phyloP scores from a whole-genome alignment of 2,113 vertebrate species.

The Microtus montanus region DNA sequence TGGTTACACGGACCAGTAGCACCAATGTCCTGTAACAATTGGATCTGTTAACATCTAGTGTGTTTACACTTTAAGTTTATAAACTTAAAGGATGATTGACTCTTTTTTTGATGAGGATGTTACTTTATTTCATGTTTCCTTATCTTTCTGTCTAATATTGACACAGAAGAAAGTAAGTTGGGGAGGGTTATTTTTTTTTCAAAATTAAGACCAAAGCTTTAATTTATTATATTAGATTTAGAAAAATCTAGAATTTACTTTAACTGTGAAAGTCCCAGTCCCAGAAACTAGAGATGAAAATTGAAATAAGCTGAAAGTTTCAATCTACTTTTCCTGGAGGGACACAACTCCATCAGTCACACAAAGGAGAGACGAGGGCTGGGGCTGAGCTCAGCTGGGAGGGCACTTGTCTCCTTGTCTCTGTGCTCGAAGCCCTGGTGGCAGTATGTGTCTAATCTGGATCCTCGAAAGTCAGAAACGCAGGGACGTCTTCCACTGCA shows the following conservation, averaged over 20 bases:
- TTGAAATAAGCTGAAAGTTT: neutral
- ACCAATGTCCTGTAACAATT: neutral
- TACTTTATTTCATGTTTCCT: neutral
- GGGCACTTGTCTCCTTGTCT: too few relatives aligned
- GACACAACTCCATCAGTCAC: neutral
- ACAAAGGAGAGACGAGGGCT: neutral
- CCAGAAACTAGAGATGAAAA: neutral
- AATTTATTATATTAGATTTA: neutral
- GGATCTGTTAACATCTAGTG: neutral
- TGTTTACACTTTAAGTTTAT: neutral
- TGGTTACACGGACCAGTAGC: neutral
- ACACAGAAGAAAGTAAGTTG: slow-evolving; percentile 6
- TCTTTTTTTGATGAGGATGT: neutral
- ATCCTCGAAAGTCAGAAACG: neutral
- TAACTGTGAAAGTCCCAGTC: neutral
- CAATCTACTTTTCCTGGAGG: neutral
- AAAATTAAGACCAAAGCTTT: neutral
- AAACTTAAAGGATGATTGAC: neutral
- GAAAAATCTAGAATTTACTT: neutral
- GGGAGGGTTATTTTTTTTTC: neutral
- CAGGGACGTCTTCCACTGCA: neutral
- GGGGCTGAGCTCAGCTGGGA: neutral
- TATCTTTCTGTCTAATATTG: neutral
- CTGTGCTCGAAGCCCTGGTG: neutral
- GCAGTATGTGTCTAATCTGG: neutral